Percentiles rank a stretch among this genome's conserved stretches.
Conservation (phyloP, 2,113 vertebrate genomes). For the Puffinus mauretanicus region DNA sequence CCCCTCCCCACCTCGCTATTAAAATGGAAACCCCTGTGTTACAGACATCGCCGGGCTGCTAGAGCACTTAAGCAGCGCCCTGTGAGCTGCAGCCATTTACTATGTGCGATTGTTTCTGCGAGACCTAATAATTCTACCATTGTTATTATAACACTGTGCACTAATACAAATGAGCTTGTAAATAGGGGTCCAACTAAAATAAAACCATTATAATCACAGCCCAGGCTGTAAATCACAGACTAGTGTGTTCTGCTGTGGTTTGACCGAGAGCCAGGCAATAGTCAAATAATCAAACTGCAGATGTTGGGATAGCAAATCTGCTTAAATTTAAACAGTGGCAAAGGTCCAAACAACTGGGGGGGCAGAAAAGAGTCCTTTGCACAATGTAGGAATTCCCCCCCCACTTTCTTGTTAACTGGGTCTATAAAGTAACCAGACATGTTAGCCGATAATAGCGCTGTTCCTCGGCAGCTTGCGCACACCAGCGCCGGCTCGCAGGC, state of each 20-base stretch:
- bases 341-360: conserved; percentile 47
- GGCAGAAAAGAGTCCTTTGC: conserved; percentile 31
- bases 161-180: conserved; percentile 74
- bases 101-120: conserved; percentile 59
- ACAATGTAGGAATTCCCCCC: conserved; percentile 53
- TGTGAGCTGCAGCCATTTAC: conserved; percentile 51
- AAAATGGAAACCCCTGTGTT: conserved; percentile 24
- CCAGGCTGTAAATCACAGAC: conserved; percentile 75
- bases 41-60: conserved; percentile 11
- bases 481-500: neutral
- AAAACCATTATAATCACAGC: conserved; percentile 75
- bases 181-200: conserved; percentile 75
- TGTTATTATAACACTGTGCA: conserved; percentile 70
- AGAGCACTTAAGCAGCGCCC: conserved; percentile 30
- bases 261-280: conserved; percentile 77
- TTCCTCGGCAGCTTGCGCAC: neutral
- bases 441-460: conserved; percentile 12
- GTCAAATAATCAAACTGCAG: conserved; percentile 83
- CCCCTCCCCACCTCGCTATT: neutral
- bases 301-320: conserved; percentile 74
- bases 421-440: conserved; percentile 68
- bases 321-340: conserved; percentile 78
- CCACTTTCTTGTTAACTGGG: conserved; percentile 40
- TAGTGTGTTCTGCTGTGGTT: conserved; percentile 74
- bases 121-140: conserved; percentile 74